Conservation (phyloP, 2,888 invertebrate genomes). For the Gymnocheta viridis region DNA sequence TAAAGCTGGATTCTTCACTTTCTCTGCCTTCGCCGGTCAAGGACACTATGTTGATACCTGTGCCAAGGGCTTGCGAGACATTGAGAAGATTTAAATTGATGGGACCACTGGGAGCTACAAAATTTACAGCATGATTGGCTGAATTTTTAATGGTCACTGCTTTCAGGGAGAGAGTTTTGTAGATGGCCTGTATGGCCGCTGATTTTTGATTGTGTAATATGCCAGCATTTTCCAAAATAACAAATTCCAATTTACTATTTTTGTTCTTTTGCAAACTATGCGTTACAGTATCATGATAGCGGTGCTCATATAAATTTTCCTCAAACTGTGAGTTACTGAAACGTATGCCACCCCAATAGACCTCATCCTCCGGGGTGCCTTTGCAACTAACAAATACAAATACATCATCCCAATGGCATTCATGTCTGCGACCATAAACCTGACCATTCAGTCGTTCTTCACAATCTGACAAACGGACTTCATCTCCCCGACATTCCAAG, state of each 20-base stretch:
- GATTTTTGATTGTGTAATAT: constrained; percentile 97
- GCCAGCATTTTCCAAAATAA: constrained; percentile 95
- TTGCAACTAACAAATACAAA: constrained; percentile 97
- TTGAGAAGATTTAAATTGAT: constrained; percentile 89
- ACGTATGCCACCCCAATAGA: constrained; percentile 98
- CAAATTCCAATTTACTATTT: constrained; percentile 90
- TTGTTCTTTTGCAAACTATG: constrained; percentile 87
- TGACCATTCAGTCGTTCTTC: constrained; percentile 95
- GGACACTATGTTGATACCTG: constrained; percentile 94
- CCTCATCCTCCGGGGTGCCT: constrained; percentile 83
- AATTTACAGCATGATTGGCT: constrained; percentile 95
- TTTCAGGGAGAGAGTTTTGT: constrained; percentile 91
- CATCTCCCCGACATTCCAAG: constrained; percentile 90
- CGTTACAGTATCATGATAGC: constrained; percentile 91
- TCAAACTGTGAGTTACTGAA: constrained; percentile 96
- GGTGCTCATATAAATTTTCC: constrained; percentile 90
- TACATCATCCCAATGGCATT: constrained; percentile 93
- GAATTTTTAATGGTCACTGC: constrained; percentile 92
- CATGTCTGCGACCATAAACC: constrained; percentile 91
- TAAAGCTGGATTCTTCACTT: constrained; percentile 93
- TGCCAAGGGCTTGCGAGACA: constrained; percentile 91
- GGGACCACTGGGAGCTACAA: constrained; percentile 93
- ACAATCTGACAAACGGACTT: constrained; percentile 90
- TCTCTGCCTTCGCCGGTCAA: constrained; percentile 96
- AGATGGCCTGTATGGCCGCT: constrained; percentile 94